Base-by-base conservation (phyloP, 1,140 invertebrate genomes). In the Gryllus bimaculatus region DNA sequence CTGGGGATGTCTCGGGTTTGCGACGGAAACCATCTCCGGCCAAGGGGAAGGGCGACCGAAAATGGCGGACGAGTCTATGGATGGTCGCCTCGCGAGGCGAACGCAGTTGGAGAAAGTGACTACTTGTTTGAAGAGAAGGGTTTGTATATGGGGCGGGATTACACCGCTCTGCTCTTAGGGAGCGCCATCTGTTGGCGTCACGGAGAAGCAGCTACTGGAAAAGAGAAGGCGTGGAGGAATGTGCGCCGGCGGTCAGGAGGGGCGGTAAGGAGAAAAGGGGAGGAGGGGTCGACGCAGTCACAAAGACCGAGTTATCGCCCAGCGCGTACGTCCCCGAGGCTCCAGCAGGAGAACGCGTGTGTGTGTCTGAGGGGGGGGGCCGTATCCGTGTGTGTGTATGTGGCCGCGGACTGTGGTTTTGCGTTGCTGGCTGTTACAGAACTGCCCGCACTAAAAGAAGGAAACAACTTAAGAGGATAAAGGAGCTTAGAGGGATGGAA, bases 391-490 rank as follows among this genome's bases (percentile, higher is more conserved):
- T 66, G 54, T 66, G 54, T 66, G 54, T 66, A 7, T 66, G 2
- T 66, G 54, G 10, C 10, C 18, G 54, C 7, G 54, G 54, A 13
- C 2, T 7, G 54, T 18, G 54, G 10, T 66, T 66, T 66, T 18
- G 10, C 54, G 54, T 13, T 7, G 18, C 10, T 13, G 54, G 18
- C 10, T 13, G 54, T 66, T 3, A 66, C 54, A 66, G 54, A 66
- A 66, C 54, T 66, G 54, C 54, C 7, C 54, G 54, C 54, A 18
- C 54, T 66, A 66, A 66, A 66, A 66, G 54, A 66, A 66, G 18
- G 54, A 66, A 66, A 66, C 54, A 66, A 66, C 54, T 66, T 66
- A 66, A 66, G 54, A 66, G 54, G 54, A 66, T 66, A 18, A 66
- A 66, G 54, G 10, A 66, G 54, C 54, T 66, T 66, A 66, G 54